Evolutionary conservation across 2,888 invertebrate genomes (phyloP), one percentile per base, ranked within the genome.

Genomic region (Sinopyrophorus schimmeli): DNA sequence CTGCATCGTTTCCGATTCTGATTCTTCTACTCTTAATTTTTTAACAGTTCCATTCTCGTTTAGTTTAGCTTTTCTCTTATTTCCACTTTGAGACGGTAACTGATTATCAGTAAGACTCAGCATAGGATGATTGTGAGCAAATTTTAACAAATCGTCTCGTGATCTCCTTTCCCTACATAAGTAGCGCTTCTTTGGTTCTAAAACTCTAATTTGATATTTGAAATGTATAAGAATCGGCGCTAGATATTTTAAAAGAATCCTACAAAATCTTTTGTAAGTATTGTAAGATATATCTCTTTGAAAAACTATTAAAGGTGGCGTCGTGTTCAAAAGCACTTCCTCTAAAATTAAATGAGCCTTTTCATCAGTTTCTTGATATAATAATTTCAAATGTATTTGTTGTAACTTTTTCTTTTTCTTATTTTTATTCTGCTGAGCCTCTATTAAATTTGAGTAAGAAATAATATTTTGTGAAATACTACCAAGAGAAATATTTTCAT

Each of bases 171-270:
- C 14, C 27, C 15, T 47, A 14, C 32, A 47, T 28, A 34, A 17
- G 12, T 40, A 47, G 3, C 14, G 2, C n/a, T 20, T 24, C 6
- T 27, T 7, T 1, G 50, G 50, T 12, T 6, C 6, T 16, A 50
- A 17, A 16, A 18, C 15, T 12, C 18, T 44, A n/a, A 43, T 6
- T 24, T 7, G 15, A 23, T 44, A 35, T n/a, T 20, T 34, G 11
- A 47, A 40, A 12, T 39, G 34, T 6, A 16, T 5, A 3, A 40
- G 34, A 20, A 47, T 18, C 12, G 47, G 38, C 23, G 39, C 18
- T n/a, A 39, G 27, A 14, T 40, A 10, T 2, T 32, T 32, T 14
- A 40, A 5, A 3, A 10, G 12, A 10, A 11, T 14, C 6, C 1
- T 12, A 28, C 39, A 39, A 26, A 16, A 18, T 18, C 17, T 39